Conservation (phyloP, 2,113 vertebrate genomes). For the Alouatta palliata region DNA sequence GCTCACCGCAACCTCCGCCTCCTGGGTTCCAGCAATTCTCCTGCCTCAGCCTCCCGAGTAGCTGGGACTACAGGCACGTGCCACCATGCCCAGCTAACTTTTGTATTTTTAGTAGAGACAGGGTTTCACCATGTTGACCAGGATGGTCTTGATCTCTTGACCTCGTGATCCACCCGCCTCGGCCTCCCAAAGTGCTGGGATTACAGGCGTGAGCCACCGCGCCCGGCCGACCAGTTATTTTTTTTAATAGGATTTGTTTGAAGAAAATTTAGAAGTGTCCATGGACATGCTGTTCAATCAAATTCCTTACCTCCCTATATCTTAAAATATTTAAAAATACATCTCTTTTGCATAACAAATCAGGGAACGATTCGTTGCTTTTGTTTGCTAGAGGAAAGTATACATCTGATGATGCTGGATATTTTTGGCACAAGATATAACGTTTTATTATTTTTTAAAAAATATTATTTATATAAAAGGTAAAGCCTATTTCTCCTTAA, state of each 20-base stretch:
- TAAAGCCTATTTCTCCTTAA: not conserved
- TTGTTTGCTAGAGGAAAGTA: not conserved
- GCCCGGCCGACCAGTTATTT: not conserved
- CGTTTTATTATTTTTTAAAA: not conserved
- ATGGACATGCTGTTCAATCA: not conserved
- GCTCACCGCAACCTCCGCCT: no score
- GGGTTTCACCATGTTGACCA: no score
- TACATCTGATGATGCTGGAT: not conserved
- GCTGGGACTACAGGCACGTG: no score
- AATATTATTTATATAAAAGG: not conserved
- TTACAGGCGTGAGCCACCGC: no score
- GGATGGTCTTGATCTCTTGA: no score
- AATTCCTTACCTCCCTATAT: not conserved
- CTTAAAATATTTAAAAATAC: not conserved
- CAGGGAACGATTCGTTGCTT: not conserved
- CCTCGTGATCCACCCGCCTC: no score
- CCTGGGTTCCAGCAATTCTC: no score
- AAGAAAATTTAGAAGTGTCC: not conserved
- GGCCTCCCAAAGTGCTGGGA: no score
- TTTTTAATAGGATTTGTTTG: constrained; percentile 10
- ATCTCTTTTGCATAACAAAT: not conserved
- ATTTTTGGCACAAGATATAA: not conserved
- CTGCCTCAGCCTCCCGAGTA: no score
- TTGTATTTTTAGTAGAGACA: no score
- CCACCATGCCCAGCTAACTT: no score